Percentiles rank a stretch among this genome's conserved stretches.
These are phyloP conservation scores for Drosophila nikananu DNA, from an alignment of 1,140 invertebrate genomes.

Conservation along the genomic window DNA sequence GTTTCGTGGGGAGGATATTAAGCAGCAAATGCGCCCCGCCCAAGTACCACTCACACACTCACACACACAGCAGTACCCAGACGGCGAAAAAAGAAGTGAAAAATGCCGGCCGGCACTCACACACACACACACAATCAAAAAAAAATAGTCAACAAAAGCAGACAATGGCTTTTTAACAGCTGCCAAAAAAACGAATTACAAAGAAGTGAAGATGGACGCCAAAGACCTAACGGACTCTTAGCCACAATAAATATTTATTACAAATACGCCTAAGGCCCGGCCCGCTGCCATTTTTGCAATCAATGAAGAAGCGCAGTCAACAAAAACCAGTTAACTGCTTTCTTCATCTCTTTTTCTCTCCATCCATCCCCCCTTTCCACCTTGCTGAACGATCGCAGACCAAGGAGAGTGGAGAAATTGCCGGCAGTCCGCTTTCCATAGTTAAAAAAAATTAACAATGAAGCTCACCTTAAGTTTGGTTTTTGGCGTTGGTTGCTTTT, in stretches of 20 bases:
- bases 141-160: slow-evolving; percentile 38
- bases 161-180: slow-evolving; percentile 43
- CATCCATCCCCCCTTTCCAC: background rate
- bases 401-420: slow-evolving; percentile 26
- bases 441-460: background rate
- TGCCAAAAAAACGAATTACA: slow-evolving; percentile 24
- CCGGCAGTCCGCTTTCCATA: slow-evolving; percentile 17
- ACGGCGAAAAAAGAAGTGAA: slow-evolving; percentile 37
- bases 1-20: slow-evolving; percentile 67
- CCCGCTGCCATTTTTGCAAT: slow-evolving; percentile 43
- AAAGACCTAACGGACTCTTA: slow-evolving; percentile 30
- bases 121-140: slow-evolving; percentile 3
- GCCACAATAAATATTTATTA: slow-evolving; percentile 56
- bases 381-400: background rate
- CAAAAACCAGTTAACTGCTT: slow-evolving; percentile 43
- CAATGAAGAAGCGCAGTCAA: slow-evolving; percentile 54
- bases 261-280: slow-evolving; percentile 20
- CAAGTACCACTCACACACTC: slow-evolving; percentile 42
- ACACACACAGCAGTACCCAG: slow-evolving; percentile 9
- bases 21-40: slow-evolving; percentile 64
- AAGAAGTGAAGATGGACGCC: slow-evolving; percentile 16
- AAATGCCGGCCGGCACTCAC: slow-evolving; percentile 39
- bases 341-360: slow-evolving; percentile 12
- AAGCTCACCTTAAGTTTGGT: slow-evolving; percentile 39
- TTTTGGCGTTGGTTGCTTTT: slow-evolving; percentile 41